Evolutionary conservation across 2,888 invertebrate species (phyloP), one percentile per base, ranked within the genome.

Genomic region (Rotaria sp.): DNA sequence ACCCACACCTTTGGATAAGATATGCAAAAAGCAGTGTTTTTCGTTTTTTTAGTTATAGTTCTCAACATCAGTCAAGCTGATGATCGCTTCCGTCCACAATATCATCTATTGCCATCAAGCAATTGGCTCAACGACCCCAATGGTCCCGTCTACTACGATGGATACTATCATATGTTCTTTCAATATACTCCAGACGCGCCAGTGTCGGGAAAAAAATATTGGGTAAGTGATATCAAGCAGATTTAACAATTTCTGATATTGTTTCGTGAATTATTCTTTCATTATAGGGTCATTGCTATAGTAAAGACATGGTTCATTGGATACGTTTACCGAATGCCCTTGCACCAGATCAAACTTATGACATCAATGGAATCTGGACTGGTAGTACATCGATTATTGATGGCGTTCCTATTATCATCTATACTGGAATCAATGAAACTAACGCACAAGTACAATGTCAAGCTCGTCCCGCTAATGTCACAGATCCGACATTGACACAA

Each of bases 91-190:
- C 84, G 86, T 18, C 87, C 87, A 24, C 87, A 87, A 80, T 84
- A 84, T 52, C 87, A 87, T 57, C 84, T 87, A 52, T 55, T 67
- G n/a, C 84, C 85, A 7, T 67, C 85, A 3, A 80, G n/a, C 7
- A 84, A 85, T n/a, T 93, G 93, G 93, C 92, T 93, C 90, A 93
- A 93, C 88, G 93, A 93, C 86, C 93, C 93, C 0, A 93, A 93
- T 86, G 93, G 93, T 11, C 92, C 93, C 87, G 90, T 92, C 85
- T 87, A 89, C 74, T 92, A 89, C 87, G 88, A 90, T 11, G 89
- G 90, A 2, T 90, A 90, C 30, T 93, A 92, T 87, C 93, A 93
- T 87, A 88, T 93, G 13, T 93, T 92, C 87, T 93, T 92, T 88
- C 93, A 93, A 88, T 91, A 91, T 88, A 92, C 93, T 87, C 93